Conservation (phyloP, 2,113 vertebrate genomes). For the Cnemophilus loriae region DNA sequence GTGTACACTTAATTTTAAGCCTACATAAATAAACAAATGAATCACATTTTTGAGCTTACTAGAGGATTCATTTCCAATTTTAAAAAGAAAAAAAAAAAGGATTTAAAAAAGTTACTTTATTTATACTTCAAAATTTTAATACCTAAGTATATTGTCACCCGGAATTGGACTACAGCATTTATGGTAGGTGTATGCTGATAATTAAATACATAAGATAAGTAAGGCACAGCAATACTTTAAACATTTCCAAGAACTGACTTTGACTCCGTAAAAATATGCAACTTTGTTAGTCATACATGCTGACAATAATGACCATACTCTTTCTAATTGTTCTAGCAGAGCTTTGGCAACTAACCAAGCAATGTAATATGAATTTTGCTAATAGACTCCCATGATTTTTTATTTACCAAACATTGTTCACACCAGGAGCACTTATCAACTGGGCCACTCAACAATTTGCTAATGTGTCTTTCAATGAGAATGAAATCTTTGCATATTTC, state of each 20-base stretch:
- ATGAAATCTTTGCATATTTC: neutral
- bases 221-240: neutral
- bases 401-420: conserved; percentile 11
- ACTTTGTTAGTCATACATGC: neutral
- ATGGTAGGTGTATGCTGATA: neutral
- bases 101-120: neutral
- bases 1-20: neutral
- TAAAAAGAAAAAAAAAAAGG: neutral
- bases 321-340: conserved; percentile 7
- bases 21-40: neutral
- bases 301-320: neutral
- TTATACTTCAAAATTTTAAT: neutral
- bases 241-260: neutral
- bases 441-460: neutral
- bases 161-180: neutral
- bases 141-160: neutral
- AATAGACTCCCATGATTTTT: neutral
- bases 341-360: conserved; percentile 28
- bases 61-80: neutral
- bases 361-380: conserved; percentile 1
- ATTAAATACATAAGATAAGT: neutral
- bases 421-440: neutral
- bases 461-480: neutral
- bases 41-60: neutral
- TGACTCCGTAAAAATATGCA: neutral